Evolutionary conservation across 2,797 vertebrate species (phyloP), one percentile per base, ranked within the genome.

Genomic region (Ceryle rudis): DNA sequence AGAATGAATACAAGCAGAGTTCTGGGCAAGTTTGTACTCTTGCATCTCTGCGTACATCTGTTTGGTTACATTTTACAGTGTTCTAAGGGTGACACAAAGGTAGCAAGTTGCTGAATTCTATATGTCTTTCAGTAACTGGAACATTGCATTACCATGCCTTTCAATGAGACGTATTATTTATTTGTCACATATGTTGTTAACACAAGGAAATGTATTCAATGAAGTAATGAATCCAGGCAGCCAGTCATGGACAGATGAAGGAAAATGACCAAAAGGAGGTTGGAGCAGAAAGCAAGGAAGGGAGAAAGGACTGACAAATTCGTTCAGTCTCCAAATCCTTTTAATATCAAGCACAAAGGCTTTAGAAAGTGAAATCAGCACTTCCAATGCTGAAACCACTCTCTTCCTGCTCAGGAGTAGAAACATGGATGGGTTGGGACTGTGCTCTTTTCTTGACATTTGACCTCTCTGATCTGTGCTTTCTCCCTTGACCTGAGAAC

Each of bases 121-220:
- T 97, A 92, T 90, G 92, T 96, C 93, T 92, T 97, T 97, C 96
- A 97, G 90, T 92, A 96, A 95, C 97, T 97, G 97, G 97, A 98
- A 97, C 94, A 72, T 66, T 96, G 93, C 96, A 96, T 97, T 96
- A 95, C 96, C 23, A 3, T 98, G 97, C 95, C 97, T 97, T 97
- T 96, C 97, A 97, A 97, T 97, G 97, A 97, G 95, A 95, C 96
- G 95, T 95, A 96, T 98, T 96, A 97, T 96, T 98, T 98, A 97
- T 96, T 98, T 98, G 97, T 98, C 97, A 97, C 97, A 97, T 98
- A 97, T 93, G 95, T 97, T 97, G 90, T 86, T 98, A 97, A 97
- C 95, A 97, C 96, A 95, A 97, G 92, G 92, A 97, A 96, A 96
- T 96, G 69, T 94, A 97, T 97, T 97, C 97, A 96, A 89, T 88